Evolutionary conservation across 1,140 invertebrate species (phyloP), one percentile per base, ranked within the genome.

Genomic region (Calephelis nemesis): DNA sequence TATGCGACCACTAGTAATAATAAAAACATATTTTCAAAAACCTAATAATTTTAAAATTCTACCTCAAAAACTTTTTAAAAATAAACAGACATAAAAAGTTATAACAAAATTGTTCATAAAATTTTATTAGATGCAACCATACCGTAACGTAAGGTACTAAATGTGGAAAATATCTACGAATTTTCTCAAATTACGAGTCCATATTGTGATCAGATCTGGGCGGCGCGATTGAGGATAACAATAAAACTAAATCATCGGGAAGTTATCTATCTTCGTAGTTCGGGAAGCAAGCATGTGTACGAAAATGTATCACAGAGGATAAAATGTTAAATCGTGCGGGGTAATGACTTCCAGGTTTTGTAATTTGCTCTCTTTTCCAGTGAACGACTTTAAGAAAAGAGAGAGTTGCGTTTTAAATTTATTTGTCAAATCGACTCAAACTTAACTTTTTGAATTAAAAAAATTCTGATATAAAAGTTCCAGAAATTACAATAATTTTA

Each of bases 171-270:
- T 58, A 30, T 54, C 52, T 39, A 9, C 8, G 54, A 58, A 60
- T 40, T 60, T n/a, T 42, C 58, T 60, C 11, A 60, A 60, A 60
- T 40, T 8, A 60, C 39, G 12, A 60, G 10, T 19, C 30, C 8
- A 10, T 39, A 19, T 19, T 19, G 39, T 39, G 39, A 60, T 60
- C 58, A 60, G 12, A 60, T 60, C 58, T 10, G 52, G 12, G 39
- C 75, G 71, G 68, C 67, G 75, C 72, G 76, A 86, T 79, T 81
- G 80, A 75, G 81, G 81, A 87, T 87, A 85, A 84, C 84, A 91
- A 88, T 91, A 91, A 91, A 91, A 91, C 82, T 88, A 89, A 88
- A 89, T 91, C 85, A 89, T 88, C 81, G 84, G 83, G 84, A 89
- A 88, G 87, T 89, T 88, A 87, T 91, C 82, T 88, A 85, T 87